Conservation (phyloP, 2,113 vertebrate species). For the Polypterus senegalus region DNA sequence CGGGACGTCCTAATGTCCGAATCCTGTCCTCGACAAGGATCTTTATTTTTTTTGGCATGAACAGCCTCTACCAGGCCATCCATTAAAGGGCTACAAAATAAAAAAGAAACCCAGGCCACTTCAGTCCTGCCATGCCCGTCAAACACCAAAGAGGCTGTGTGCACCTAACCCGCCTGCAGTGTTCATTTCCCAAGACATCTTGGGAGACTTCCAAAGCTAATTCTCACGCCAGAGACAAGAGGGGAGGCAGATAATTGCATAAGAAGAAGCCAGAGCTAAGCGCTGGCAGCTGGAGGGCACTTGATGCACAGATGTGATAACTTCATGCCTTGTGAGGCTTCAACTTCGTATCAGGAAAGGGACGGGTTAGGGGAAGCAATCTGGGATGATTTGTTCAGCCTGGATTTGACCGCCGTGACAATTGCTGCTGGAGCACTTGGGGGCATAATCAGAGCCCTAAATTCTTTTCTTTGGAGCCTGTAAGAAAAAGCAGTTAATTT, state of each 20-base stretch:
- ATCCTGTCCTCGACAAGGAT: too few relatives aligned
- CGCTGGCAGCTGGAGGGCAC: conserved; percentile 46
- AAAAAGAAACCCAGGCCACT: too few relatives aligned
- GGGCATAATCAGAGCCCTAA: conserved; percentile 37
- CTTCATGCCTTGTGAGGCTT: conserved; percentile 31
- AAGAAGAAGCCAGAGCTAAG: conserved; percentile 49
- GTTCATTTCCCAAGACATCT: conserved; percentile 19
- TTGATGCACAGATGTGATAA: conserved; percentile 35
- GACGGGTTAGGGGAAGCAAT: conserved; percentile 40
- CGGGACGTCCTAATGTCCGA: too few relatives aligned
- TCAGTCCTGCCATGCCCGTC: too few relatives aligned
- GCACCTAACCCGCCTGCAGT: too few relatives aligned
- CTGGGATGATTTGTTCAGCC: conserved; percentile 54
- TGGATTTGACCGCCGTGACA: conserved; percentile 41
- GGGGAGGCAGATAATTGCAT: conserved; percentile 54
- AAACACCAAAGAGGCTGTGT: too few relatives aligned
- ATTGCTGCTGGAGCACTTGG: conserved; percentile 36
- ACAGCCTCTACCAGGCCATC: too few relatives aligned
- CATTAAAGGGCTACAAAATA: too few relatives aligned
- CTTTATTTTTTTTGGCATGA: too few relatives aligned
- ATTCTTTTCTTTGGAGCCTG: conserved; percentile 41
- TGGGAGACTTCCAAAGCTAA: conserved; percentile 44
- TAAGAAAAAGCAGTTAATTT: conserved; percentile 51
- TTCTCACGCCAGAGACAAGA: conserved; percentile 44
- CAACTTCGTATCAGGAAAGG: conserved; percentile 30